Evolutionary conservation across 2,113 vertebrate species (phyloP), one percentile per base, ranked within the genome.

Genomic region (Aleadryas rufinucha): DNA sequence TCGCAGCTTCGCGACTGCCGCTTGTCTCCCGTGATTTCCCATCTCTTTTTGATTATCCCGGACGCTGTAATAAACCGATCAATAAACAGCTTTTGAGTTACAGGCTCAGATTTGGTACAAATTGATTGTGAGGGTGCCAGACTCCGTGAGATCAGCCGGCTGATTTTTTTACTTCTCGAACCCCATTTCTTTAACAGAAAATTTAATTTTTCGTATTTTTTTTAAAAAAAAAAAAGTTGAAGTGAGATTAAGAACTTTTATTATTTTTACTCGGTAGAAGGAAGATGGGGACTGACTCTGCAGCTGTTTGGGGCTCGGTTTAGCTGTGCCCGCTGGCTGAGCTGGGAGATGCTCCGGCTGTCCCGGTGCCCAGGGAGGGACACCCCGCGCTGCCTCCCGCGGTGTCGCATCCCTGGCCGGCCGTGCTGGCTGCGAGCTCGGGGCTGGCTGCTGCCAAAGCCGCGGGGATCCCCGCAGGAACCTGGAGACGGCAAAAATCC

Each of bases 221-320:
- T 23, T 10, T 1, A 2, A 2, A 27, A 28, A 28, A 41, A 9
- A 31, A 35, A 39, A 0, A 13, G 2, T 1, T 26, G 9, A 44
- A 11, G 26, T 3, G 16, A 17, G 5, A 41, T 59, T 31, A 26
- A 39, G 11, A 33, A 66, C 0, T 2, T 49, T 39, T 27, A 31
- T n/a, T 26, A 24, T 27, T 89, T 70, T 72, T 9, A 13, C 11
- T 60, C 2, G 10, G 10, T 18, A 33, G 42, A n/a, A 37, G 1
- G 65, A 49, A 22, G 50, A 21, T 4, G 11, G 10, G n/a, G 16
- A 19, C 49, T 3, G 84, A 5, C 13, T 14, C 28, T 1, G 45
- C 41, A 35, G n/a, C 20, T 31, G 0, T 26, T 16, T 9, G 8
- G 49, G 65, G 31, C n/a, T 41, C 1, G 44, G 21, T 3, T 37